Base-by-base conservation (phyloP, 2,888 invertebrate species). In the Lathronympha strigana region DNA sequence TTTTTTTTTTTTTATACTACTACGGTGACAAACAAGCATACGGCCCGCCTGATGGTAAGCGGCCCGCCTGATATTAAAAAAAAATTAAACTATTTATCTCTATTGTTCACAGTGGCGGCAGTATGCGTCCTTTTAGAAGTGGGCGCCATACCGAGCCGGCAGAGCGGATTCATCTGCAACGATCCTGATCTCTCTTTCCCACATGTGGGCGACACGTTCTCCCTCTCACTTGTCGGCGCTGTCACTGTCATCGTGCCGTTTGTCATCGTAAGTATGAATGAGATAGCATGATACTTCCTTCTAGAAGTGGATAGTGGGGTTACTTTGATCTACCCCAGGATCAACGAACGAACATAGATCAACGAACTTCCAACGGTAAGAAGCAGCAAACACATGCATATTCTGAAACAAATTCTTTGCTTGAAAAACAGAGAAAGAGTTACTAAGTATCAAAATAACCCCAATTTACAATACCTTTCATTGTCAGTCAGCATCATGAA, bases 181-280 rank as follows among this genome's bases (percentile, higher is more conserved):
- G 96, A 96, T 79, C 95, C 95, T 5, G 92, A 93, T 64, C 93
- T 96, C 76, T 94, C 94, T 0, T 93, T 93, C 82, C 93, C 93
- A 68, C 95, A 93, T 79, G 85, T 82, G 0, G 95, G 96, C 0
- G 96, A 96, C 76, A 95, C 95, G 2, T 90, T 96, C 71, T 90
- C 94, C 60, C 87, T 93, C 67, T 82, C 89, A 0, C 73, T 92
- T 66, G 87, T 96, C 19, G 84, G 94, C 2, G 72, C 86, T 6
- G 92, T 93, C 60, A 93, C 93, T 40, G 72, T 94, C 36, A 68
- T 94, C 11, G 81, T 93, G 36, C 95, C 95, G 13, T 84, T 94
- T 60, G 28, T 95, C 66, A 84, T 94, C 76, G 94, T 94, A 77
- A 93, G 93, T 92, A 76, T 31, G 25, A 25, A 25, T 25, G 25